Evolutionary conservation across 2,888 invertebrate genomes (phyloP), one percentile per base, ranked within the genome.

Genomic region (Fragum whitleyi): DNA sequence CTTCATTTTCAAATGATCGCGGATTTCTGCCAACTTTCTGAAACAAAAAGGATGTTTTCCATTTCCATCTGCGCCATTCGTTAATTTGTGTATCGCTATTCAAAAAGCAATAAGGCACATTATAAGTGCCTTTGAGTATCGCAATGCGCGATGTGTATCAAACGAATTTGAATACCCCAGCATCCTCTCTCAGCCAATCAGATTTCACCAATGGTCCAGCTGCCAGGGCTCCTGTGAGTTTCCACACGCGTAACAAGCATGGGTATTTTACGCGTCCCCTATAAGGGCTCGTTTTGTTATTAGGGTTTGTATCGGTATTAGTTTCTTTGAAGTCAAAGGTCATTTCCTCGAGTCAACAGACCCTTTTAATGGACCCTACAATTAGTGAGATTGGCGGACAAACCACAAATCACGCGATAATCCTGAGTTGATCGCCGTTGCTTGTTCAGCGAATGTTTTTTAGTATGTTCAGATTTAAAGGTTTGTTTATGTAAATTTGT

Each of bases 81-180:
- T 16, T 57, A 23, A 53, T 69, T 53, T n/a, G 32, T 69, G 69
- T 69, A 69, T 69, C 69, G 69, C 53, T 53, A 65, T 65, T 65
- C 42, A 42, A 42, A 36, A 28, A 26, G 23, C 42, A 21, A 21
- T 32, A 16, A 42, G 21, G 26, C 23, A 6, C 23, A 32, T 3
- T n/a, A n/a, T 42, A 65, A 65, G 39, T 21, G 21, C n/a, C 11
- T 65, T 65, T 42, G 36, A 65, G 65, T 65, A 19, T 65, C 65
- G 65, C 65, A 42, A 65, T 65, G 65, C 14, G 23, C 7, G 7
- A n/a, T 39, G 65, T 65, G 65, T 65, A 65, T 65, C 26, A 39
- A 11, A 42, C 39, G 32, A 62, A 32, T 19, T n/a, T 7, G 36
- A 28, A 57, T n/a, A n/a, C 32, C 39, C 39, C 65, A 65, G 65